Percentiles rank a stretch among this genome's conserved stretches.
These are phyloP conservation scores for Apostichopus parvimensis DNA, from an alignment of 35 echinoderm and acorn worm genomes.

Conservation along the genomic window DNA sequence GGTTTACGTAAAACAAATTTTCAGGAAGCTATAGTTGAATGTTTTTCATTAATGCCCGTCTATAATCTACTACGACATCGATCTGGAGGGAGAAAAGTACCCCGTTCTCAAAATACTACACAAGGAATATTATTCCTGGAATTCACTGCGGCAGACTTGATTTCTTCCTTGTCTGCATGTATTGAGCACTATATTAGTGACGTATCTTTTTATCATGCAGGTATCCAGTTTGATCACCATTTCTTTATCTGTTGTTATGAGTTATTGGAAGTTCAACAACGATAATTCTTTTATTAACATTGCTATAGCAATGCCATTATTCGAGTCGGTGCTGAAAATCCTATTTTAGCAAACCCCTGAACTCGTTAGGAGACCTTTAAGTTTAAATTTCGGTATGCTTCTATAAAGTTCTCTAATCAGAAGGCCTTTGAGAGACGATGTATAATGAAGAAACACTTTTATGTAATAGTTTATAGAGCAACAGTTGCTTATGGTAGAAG, in stretches of 20 bases:
- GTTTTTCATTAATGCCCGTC: background rate
- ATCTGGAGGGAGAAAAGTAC: constrained; percentile 28
- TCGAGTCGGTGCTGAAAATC: background rate
- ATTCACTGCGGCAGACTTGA: constrained; percentile 44
- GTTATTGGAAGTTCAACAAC: constrained; percentile 42
- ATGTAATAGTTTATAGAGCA: constrained; percentile 22
- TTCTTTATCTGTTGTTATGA: background rate
- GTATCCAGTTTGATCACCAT: constrained; percentile 30
- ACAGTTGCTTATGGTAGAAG: background rate
- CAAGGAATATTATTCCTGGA: constrained; percentile 42
- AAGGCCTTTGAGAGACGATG: constrained; percentile 3
- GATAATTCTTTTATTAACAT: background rate
- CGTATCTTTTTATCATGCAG: background rate
- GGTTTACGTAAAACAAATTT: constrained; percentile 26
- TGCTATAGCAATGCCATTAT: background rate
- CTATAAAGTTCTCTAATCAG: constrained; percentile 13
- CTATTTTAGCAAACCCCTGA: background rate
- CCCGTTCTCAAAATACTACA: constrained; percentile 30
- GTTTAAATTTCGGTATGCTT: too few relatives aligned
- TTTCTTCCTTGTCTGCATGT: constrained; percentile 17
- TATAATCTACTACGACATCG: constrained; percentile 34
- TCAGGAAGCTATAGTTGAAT: background rate
- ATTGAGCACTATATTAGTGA: background rate
- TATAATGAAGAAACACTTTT: background rate
- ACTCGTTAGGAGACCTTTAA: background rate